Base-by-base conservation (phyloP, 2,888 invertebrate species). In the Athalia cordata region DNA sequence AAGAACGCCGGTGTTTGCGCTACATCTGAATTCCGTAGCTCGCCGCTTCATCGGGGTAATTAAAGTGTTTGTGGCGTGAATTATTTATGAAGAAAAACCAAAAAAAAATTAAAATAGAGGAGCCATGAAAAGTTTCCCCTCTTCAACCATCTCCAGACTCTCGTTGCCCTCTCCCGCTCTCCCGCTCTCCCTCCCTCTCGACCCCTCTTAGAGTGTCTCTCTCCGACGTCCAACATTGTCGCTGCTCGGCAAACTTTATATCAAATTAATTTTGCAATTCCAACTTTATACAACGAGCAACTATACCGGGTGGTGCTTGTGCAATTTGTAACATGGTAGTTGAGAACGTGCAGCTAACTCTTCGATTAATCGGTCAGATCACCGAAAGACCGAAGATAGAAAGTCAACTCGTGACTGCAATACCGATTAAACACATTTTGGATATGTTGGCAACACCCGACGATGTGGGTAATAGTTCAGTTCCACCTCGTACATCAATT, bases 191-290 rank as follows among this genome's bases (percentile, higher is more conserved):
- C 29, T 2, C 29, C 29, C 29, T 29, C 29, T 29, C 29, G 29
- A 29, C 29, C 29, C 29, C 29, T 29, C 29, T 29, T 2, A 29
- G 29, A 29, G 29, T 29, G 29, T 29, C 29, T 29, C 29, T 29
- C 29, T 29, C 29, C 29, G 29, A 29, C 29, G 29, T 62, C 75
- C 62, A 62, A 50, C 75, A 75, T 75, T 62, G 50, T 47, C 55
- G 47, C 50, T 4, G 78, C 74, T 57, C 47, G 57, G 77, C 76
- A 83, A 87, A 85, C 84, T 85, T 86, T 79, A 64, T 80, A 80
- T 81, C 80, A 84, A 85, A 86, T 87, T 86, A 87, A 86, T 86
- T 87, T 85, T 84, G 85, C 84, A 84, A 85, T 86, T 85, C 83
- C 78, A 86, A 85, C 85, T 86, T 84, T 74, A 29, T 61, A 78